Percentiles rank a stretch among this genome's conserved stretches.
phyloP scores from a whole-genome alignment of 2,888 invertebrate species.

The Fragum sueziense region DNA sequence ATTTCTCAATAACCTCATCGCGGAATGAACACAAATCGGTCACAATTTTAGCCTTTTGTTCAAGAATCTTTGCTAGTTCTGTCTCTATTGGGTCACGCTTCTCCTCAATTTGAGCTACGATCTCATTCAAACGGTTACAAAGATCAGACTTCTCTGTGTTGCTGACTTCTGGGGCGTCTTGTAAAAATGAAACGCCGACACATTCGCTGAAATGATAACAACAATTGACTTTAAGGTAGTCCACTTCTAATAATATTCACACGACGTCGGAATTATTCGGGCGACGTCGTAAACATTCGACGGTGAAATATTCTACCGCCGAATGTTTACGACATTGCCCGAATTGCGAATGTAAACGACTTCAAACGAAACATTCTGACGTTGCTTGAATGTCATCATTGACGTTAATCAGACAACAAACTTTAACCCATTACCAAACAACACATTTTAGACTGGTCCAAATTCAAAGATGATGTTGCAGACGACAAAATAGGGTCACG shows the following conservation, averaged over 20 bases:
- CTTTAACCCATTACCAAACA: not conserved
- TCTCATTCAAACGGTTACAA: not conserved
- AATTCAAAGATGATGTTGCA: not conserved
- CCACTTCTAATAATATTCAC: too few species aligned
- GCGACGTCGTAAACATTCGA: too few species aligned
- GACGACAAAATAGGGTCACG: not conserved
- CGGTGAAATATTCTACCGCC: too few species aligned
- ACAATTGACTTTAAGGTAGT: too few species aligned
- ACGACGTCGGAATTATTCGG: too few species aligned
- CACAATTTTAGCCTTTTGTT: not conserved
- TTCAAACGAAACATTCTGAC: not conserved
- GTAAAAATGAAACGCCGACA: not conserved
- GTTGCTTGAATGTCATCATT: too few species aligned
- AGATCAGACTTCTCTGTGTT: not conserved
- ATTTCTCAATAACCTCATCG: not conserved
- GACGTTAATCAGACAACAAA: too few species aligned
- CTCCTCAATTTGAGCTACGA: not conserved
- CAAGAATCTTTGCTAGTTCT: not conserved
- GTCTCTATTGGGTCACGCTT: not conserved
- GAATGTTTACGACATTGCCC: not conserved
- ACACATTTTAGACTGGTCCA: not conserved
- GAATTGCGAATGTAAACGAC: too few species aligned
- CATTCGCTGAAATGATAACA: not conserved
- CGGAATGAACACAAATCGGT: not conserved
- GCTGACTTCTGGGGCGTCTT: not conserved